Conservation (phyloP, 2,888 invertebrate species). For the Drosophila stalkeri region DNA sequence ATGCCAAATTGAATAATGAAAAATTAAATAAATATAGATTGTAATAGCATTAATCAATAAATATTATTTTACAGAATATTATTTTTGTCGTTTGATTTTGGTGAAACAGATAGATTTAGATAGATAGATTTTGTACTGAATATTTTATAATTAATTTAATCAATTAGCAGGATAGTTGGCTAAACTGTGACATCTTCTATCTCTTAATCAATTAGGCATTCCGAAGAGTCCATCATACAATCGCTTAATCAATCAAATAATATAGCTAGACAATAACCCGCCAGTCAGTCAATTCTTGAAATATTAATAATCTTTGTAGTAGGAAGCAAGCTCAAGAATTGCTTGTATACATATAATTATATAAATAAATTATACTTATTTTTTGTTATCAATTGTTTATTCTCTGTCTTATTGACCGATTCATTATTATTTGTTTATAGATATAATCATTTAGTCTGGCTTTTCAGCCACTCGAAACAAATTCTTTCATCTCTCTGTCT, state of each 20-base stretch:
- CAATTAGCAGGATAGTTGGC: no score
- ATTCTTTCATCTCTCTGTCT: constrained; percentile 18
- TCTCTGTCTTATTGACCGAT: background rate
- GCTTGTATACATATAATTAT: no score
- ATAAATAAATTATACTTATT: background rate
- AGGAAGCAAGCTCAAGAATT: no score
- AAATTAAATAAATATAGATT: background rate
- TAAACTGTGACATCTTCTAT: background rate
- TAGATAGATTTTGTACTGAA: no score
- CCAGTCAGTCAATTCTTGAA: background rate
- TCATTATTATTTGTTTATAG: constrained; percentile 1
- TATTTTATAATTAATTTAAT: no score
- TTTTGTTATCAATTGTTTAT: background rate
- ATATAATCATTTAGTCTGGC: background rate
- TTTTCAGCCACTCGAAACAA: constrained; percentile 10
- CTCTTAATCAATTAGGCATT: background rate
- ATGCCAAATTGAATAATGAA: constrained; percentile 29
- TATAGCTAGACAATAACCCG: background rate
- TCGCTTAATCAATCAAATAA: background rate
- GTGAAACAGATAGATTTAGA: no score
- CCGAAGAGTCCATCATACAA: background rate
- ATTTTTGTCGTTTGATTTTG: no score
- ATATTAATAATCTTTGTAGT: background rate
- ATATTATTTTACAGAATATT: background rate
- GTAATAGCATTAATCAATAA: background rate